Conservation (phyloP, 2,888 invertebrate genomes). For the Drosophila cyrtoloma region DNA sequence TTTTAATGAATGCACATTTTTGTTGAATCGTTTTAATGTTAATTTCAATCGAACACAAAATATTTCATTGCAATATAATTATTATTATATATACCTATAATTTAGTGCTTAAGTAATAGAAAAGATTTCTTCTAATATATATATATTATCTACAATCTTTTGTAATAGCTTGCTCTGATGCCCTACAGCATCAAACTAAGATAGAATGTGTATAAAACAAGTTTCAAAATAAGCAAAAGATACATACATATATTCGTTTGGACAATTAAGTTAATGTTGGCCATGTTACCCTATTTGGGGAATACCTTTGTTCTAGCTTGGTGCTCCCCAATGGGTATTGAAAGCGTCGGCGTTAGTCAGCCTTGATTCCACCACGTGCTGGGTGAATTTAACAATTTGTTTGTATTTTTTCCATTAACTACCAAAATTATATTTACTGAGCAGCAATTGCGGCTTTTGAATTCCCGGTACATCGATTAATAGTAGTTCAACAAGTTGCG, state of each 20-base stretch:
- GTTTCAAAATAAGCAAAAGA: neutral
- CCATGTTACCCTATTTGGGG: neutral
- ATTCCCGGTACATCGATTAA: neutral
- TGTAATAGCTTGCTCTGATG: neutral
- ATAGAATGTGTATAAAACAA: neutral
- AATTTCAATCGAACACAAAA: neutral
- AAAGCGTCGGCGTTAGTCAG: neutral
- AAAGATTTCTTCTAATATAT: neutral
- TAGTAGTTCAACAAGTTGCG: neutral
- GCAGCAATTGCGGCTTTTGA: constrained; percentile 1
- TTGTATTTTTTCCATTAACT: constrained; percentile 1
- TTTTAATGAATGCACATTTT: neutral
- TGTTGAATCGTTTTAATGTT: neutral
- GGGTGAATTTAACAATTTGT: neutral
- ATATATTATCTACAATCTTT: neutral
- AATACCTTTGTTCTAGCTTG: neutral
- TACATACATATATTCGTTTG: neutral
- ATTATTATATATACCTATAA: neutral
- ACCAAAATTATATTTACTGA: constrained; percentile 15
- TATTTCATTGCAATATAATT: neutral
- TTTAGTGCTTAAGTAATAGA: neutral
- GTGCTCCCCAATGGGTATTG: neutral
- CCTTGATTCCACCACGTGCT: constrained; percentile 17
- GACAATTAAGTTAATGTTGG: neutral
- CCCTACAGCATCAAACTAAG: neutral